These are phyloP conservation scores for Pantherophis guttatus DNA, from an alignment of 2,113 vertebrate species.

Conservation along the genomic window DNA sequence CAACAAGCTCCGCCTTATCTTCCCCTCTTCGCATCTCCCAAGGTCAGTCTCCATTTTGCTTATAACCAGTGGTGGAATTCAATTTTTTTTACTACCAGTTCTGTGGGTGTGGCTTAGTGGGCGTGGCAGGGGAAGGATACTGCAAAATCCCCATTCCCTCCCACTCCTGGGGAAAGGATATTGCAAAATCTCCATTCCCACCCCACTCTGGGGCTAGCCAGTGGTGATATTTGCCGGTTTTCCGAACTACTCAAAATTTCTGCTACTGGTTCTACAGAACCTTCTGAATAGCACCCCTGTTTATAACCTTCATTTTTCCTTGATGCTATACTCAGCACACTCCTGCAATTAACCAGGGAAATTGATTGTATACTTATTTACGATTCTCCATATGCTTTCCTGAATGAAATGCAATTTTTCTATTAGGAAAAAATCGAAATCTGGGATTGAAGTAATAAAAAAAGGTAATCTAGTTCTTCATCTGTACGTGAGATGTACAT, in stretches of 20 bases:
- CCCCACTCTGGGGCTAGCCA: too few species aligned
- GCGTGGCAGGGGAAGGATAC: too few species aligned
- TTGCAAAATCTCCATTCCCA: too few species aligned
- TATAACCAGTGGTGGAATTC: too few species aligned
- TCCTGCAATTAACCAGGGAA: background rate
- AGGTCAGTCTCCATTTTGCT: conserved; percentile 70
- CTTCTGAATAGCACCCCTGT: too few species aligned
- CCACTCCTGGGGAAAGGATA: too few species aligned
- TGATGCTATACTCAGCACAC: background rate
- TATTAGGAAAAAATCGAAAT: background rate
- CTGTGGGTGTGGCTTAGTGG: too few species aligned
- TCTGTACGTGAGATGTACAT: background rate
- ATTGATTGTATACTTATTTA: background rate
- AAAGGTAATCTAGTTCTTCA: background rate
- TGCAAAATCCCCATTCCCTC: too few species aligned
- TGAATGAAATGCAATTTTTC: background rate
- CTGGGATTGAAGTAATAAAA: background rate
- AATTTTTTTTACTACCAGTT: too few species aligned
- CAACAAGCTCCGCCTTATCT: conserved; percentile 88
- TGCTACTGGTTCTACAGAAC: too few species aligned
- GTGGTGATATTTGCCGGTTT: too few species aligned
- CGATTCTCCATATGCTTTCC: background rate
- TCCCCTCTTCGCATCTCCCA: conserved; percentile 88
- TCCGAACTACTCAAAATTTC: too few species aligned
- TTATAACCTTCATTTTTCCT: fast-evolving